phyloP scores from a whole-genome alignment of 2,888 invertebrate genomes.

The Plagodis dolabraria region DNA sequence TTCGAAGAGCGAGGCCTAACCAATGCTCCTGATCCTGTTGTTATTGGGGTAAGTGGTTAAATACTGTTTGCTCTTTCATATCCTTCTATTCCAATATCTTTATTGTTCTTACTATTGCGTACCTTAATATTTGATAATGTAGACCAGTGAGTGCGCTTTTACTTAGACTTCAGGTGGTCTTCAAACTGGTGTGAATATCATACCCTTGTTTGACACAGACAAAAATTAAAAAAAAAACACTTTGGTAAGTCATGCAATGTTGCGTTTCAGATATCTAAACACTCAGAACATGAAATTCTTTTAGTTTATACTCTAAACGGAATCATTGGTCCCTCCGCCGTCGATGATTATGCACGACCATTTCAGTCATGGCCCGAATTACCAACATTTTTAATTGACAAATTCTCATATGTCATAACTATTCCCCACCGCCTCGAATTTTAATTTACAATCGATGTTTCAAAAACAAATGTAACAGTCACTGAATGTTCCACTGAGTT shows the following conservation, averaged over 20 bases:
- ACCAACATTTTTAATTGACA: background rate
- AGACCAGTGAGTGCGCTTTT: background rate
- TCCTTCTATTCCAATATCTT: no score
- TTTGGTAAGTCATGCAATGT: background rate
- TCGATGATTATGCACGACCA: background rate
- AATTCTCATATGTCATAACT: background rate
- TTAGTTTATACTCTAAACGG: background rate
- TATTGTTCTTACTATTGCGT: no score
- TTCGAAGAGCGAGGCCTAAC: constrained; percentile 1
- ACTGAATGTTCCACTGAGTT: no score
- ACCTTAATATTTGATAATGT: background rate
- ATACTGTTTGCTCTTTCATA: constrained; percentile 3
- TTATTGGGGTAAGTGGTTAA: background rate
- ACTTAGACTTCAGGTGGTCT: background rate
- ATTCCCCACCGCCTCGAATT: background rate
- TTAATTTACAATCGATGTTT: constrained; percentile 1
- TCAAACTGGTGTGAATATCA: background rate
- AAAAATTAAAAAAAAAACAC: background rate
- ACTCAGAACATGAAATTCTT: background rate
- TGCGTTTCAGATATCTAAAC: background rate
- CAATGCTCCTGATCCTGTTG: constrained; percentile 4
- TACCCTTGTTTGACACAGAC: background rate
- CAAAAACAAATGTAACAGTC: constrained; percentile 3
- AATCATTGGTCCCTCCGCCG: background rate
- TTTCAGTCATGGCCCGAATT: background rate